These are phyloP conservation scores for Momotus momota DNA, from an alignment of 2,797 vertebrate genomes.

Conservation along the genomic window DNA sequence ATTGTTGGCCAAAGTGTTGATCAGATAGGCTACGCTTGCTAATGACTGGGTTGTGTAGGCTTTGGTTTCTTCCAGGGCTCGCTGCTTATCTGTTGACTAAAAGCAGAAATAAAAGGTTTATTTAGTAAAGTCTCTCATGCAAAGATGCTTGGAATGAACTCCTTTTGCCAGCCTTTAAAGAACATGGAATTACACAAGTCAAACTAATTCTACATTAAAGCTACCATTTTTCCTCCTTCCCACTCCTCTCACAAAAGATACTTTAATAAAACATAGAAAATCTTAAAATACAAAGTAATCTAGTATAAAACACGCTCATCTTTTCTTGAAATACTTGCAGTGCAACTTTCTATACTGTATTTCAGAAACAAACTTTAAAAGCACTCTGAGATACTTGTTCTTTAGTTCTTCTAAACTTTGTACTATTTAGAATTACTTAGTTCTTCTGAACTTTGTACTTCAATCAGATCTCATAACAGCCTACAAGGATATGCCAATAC, in stretches of 20 bases:
- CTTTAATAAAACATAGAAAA: neutral
- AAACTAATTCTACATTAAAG: neutral
- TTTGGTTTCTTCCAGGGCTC: slow-evolving; percentile 98
- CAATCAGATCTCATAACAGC: neutral
- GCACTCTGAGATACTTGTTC: neutral
- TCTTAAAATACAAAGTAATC: neutral
- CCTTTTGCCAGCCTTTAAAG: neutral
- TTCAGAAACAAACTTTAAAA: neutral
- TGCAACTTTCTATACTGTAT: neutral
- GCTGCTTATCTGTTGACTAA: slow-evolving; percentile 94
- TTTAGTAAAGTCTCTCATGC: neutral
- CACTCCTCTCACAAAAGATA: neutral
- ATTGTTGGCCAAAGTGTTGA: slow-evolving; percentile 99
- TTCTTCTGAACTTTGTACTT: neutral
- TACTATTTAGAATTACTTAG: neutral
- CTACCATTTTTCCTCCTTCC: neutral
- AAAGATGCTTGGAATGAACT: neutral
- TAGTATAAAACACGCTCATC: neutral
- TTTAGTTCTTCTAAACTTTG: neutral
- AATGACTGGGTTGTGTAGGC: slow-evolving; percentile 97
- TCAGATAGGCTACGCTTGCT: slow-evolving; percentile 97
- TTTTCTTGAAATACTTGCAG: neutral
- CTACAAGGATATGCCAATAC: neutral
- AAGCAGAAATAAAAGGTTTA: neutral
- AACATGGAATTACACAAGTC: neutral